A percentile compares a stretch with the other conserved stretches of the same genome.
phyloP scores from a whole-genome alignment of 2,797 vertebrate genomes.

The Myotis myotis region DNA sequence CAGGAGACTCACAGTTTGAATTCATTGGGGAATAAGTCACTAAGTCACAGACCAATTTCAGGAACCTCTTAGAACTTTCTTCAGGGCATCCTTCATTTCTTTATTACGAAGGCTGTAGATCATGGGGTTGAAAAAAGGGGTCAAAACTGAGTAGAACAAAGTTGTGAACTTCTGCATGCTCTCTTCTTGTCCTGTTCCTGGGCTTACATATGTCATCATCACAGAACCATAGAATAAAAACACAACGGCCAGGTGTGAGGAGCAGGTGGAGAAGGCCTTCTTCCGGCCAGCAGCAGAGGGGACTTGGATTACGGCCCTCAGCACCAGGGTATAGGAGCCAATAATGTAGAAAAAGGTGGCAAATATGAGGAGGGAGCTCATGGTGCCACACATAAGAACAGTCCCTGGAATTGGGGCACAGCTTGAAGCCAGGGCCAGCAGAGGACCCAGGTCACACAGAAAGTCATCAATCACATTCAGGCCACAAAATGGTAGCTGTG shows the following conservation, averaged over 20 bases:
- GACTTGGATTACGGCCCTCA: constrained; percentile 59
- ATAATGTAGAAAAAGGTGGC: constrained; percentile 74
- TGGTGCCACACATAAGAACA: constrained; percentile 67
- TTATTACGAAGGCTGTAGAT: constrained; percentile 79
- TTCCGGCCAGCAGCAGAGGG: constrained; percentile 58
- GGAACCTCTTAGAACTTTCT: constrained; percentile 50
- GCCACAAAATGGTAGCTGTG: constrained; percentile 74
- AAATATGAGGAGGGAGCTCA: constrained; percentile 78
- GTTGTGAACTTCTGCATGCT: constrained; percentile 77
- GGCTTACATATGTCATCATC: constrained; percentile 78
- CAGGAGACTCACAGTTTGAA: background rate
- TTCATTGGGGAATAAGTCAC: background rate
- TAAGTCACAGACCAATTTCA: constrained; percentile 24
- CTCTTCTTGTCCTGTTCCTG: constrained; percentile 66
- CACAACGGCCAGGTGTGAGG: constrained; percentile 73
- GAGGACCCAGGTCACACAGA: constrained; percentile 75
- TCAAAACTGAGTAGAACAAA: constrained; percentile 75
- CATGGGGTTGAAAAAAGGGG: constrained; percentile 76
- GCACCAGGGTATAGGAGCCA: constrained; percentile 69
- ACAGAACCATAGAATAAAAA: constrained; percentile 77
- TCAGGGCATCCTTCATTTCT: constrained; percentile 76
- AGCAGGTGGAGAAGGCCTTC: constrained; percentile 79
- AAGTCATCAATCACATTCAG: constrained; percentile 77
- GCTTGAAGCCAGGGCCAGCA: constrained; percentile 69
- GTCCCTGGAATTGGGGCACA: constrained; percentile 71